Base-by-base conservation (phyloP, 1,140 invertebrate genomes). In the Eumeta japonica region DNA sequence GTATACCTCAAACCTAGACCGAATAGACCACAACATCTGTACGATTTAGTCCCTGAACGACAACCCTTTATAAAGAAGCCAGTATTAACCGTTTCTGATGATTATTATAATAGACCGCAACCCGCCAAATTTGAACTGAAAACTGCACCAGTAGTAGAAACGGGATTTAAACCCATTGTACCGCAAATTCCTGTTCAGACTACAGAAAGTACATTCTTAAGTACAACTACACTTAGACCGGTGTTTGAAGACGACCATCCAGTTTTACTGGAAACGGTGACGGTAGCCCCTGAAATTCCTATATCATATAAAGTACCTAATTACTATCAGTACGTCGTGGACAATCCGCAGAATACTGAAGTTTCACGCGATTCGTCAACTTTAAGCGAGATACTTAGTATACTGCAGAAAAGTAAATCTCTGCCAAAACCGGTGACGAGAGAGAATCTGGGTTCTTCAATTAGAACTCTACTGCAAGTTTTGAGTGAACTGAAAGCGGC, bases 361-460 rank as follows among this genome's bases (percentile, higher is more conserved):
- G 34, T 46, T 9, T 39, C 50, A 14, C 35, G 52, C 24, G 62
- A 63, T 37, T 46, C 55, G 33, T 46, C 58, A 20, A 55, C 54
- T 12, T 34, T 68, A 33, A 52, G 53, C 11, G 52, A 65, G 31
- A 70, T 85, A 16, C 50, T 86, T 10, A 80, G 81, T 46, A 83
- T 85, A 28, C 68, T 89, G 3, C 85, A 88, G 49, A 65, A 85
- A 3, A 83, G 81, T 40, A 88, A 89, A 62, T 81, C 82, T 18
- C 63, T 90, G 31, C 87, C 87, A 1, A 82, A 88, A 43, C 83
- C 79, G 9, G 73, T 90, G 2, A 88, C 82, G 15, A 78, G 80
- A 19, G 83, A 88, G 38, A 90, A 90, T 50, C 81, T 90, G 16
- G 85, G 87, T 39, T 83, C 83, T 27, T 89, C 86, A 28, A 87